Evolutionary conservation across 2,888 invertebrate species (phyloP).

Genomic region (Patella caerulea): DNA sequence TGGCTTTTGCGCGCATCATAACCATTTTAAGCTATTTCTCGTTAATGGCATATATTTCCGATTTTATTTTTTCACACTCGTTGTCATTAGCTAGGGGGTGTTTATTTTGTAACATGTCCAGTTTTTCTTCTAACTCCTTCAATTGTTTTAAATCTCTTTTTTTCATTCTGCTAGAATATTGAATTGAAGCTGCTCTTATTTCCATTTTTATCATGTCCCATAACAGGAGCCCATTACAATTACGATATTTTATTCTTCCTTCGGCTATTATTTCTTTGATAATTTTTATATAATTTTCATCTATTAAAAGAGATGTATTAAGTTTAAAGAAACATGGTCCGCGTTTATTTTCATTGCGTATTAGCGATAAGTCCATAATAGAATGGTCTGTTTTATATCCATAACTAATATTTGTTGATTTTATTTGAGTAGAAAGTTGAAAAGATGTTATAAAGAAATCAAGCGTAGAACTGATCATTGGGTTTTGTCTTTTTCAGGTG

Average conservation of each 20-base stretch:
- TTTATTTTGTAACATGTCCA: not conserved
- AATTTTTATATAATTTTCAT: not conserved
- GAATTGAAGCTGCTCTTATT: not conserved
- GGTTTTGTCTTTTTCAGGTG: constrained; percentile 19
- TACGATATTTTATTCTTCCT: not conserved
- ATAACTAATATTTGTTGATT: not conserved
- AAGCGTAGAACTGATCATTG: constrained; percentile 5
- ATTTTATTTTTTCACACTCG: not conserved
- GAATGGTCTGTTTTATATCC: not conserved
- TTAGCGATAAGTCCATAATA: not conserved
- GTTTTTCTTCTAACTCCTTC: not conserved
- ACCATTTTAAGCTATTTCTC: constrained; percentile 10
- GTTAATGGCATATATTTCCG: not conserved
- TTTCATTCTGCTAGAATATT: not conserved
- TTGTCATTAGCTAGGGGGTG: not conserved
- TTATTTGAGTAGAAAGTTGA: not conserved
- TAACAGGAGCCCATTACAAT: not conserved
- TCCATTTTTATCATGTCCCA: constrained; percentile 12
- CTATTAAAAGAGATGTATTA: constrained; percentile 9
- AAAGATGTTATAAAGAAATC: constrained; percentile 16
- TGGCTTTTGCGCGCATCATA: not conserved
- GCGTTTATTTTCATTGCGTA: not conserved
- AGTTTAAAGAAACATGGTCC: constrained; percentile 17
- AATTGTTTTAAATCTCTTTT: not conserved
- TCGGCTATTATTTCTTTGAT: constrained; percentile 9